Evolutionary conservation across 2,113 vertebrate genomes (phyloP).

Genomic region (Alligator mississippiensis): DNA sequence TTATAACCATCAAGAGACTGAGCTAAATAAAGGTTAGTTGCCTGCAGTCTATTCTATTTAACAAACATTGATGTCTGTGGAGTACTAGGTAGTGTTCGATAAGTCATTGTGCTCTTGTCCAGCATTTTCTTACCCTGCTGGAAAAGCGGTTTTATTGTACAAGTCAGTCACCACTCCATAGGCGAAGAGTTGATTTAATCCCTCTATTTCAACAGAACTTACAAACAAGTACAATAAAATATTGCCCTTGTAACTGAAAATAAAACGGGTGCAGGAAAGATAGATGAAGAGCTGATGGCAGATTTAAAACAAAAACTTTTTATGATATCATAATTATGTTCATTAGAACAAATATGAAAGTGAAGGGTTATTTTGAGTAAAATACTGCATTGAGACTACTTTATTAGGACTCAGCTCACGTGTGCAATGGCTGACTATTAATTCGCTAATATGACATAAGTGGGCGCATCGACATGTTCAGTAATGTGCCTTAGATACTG

Average conservation of each 20-base stretch:
- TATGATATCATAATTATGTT: not conserved
- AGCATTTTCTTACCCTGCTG: not conserved
- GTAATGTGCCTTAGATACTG: too few species aligned
- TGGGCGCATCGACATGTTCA: too few species aligned
- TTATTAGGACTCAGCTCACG: not conserved
- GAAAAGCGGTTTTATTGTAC: not conserved
- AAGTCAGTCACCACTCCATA: not conserved
- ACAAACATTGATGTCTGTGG: slow-evolving; percentile 16
- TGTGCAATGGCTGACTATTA: not conserved
- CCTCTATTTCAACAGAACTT: not conserved
- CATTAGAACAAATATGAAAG: not conserved
- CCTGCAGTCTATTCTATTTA: not conserved
- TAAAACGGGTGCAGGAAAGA: not conserved
- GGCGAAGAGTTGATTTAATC: not conserved
- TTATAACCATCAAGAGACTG: not conserved
- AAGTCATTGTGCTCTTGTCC: slow-evolving; percentile 41
- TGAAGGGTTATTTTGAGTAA: not conserved
- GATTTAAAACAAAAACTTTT: not conserved
- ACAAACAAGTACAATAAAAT: not conserved
- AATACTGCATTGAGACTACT: not conserved
- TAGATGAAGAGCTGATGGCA: not conserved
- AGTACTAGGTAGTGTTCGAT: slow-evolving; percentile 47
- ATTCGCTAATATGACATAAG: not conserved
- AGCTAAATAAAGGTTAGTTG: not conserved
- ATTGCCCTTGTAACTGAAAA: not conserved